Conservation (phyloP, 1,140 invertebrate species). For the Philotrypesis tridentata region DNA sequence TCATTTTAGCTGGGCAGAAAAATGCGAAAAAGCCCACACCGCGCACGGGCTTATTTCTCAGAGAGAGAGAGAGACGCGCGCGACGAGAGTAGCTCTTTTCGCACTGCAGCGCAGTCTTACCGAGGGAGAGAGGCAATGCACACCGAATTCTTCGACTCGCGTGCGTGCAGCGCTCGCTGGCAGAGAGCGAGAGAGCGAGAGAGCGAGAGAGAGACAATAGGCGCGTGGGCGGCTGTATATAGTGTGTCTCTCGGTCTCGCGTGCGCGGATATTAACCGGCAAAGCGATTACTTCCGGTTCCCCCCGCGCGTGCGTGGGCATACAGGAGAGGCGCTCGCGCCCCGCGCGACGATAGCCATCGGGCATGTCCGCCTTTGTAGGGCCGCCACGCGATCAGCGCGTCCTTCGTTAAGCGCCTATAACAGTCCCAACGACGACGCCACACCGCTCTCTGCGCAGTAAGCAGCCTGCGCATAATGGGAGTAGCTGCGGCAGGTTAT, state of each 20-base stretch:
- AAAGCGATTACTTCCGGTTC: conserved; percentile 69
- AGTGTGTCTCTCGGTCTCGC: conserved; percentile 55
- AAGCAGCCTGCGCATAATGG: no score
- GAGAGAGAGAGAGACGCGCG: no score
- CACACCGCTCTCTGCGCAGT: neutral
- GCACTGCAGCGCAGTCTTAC: no score
- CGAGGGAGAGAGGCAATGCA: no score
- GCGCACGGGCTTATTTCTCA: no score
- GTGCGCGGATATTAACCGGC: conserved; percentile 62
- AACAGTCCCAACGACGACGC: neutral
- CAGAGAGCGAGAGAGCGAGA: conserved; percentile 52
- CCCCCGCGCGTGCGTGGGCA: conserved; percentile 52
- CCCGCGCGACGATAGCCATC: conserved; percentile 22
- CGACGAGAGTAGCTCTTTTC: no score
- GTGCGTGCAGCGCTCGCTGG: neutral
- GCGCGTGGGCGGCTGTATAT: conserved; percentile 59
- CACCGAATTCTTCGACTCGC: conserved; percentile 1
- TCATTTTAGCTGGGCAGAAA: no score
- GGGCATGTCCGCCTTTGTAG: neutral
- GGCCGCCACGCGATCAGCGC: neutral
- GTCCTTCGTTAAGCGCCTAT: conserved; percentile 7
- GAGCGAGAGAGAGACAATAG: conserved; percentile 58
- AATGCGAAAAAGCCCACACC: no score
- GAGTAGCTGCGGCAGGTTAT: no score
- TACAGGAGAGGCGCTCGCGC: neutral